Evolutionary conservation across 1,140 invertebrate species (phyloP).

Genomic region (Drosophila lacertosa): DNA sequence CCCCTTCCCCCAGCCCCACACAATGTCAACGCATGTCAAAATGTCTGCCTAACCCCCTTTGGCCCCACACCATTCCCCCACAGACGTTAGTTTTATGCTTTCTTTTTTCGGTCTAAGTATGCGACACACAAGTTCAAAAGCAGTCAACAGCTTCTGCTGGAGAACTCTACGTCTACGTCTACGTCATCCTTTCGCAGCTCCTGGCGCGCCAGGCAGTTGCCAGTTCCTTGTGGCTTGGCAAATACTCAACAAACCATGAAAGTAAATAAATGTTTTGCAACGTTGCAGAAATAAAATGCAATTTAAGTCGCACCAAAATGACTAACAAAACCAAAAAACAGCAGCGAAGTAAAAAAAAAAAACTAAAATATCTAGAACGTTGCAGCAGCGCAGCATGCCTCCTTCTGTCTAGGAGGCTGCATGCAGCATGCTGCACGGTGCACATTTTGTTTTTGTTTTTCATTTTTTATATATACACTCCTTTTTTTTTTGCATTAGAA

Average conservation of each 20-base stretch:
- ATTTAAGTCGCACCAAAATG: constrained; percentile 81
- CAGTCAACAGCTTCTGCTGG: constrained; percentile 70
- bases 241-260: constrained; percentile 83
- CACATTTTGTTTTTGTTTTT: constrained; percentile 35
- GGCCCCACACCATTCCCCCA: constrained; percentile 17
- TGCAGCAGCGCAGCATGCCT: constrained; percentile 49
- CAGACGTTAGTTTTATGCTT: constrained; percentile 3
- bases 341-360: constrained; percentile 11
- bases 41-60: constrained; percentile 7
- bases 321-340: constrained; percentile 55
- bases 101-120: constrained; percentile 61
- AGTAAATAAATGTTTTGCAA: constrained; percentile 83
- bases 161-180: constrained; percentile 33
- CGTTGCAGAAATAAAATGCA: constrained; percentile 83
- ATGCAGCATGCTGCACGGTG: constrained; percentile 51
- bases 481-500: constrained; percentile 53
- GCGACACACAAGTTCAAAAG: constrained; percentile 70
- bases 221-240: constrained; percentile 78
- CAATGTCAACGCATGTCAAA: constrained; percentile 26
- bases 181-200: constrained; percentile 41
- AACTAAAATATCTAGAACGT: constrained; percentile 70
- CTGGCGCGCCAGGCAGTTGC: constrained; percentile 21
- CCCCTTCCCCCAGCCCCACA: constrained; percentile 7
- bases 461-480: background rate
- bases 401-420: constrained; percentile 37